Evolutionary conservation across 2,888 invertebrate species (phyloP).

Genomic region (Temnothorax rugatulus): DNA sequence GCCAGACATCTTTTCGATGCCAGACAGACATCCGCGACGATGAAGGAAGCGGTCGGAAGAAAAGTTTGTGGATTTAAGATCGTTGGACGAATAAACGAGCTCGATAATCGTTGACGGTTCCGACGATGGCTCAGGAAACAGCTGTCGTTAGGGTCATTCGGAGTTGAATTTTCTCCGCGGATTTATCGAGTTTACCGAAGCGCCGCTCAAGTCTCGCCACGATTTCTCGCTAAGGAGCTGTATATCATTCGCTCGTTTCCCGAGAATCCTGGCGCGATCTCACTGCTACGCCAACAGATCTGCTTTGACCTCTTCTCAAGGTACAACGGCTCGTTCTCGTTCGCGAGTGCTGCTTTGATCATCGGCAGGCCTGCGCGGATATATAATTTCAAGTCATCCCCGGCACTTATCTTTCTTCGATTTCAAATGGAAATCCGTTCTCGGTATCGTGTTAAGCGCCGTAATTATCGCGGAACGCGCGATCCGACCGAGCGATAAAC

Average conservation of each 20-base stretch:
- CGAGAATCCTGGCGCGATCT: conserved; percentile 59
- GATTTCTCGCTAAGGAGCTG: conserved; percentile 67
- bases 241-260: conserved; percentile 68
- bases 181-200: conserved; percentile 69
- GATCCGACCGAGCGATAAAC: conserved; percentile 28
- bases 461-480: conserved; percentile 58
- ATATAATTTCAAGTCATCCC: conserved; percentile 60
- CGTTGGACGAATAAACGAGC: conserved; percentile 65
- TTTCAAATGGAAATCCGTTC: conserved; percentile 66
- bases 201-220: conserved; percentile 29
- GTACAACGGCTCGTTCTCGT: conserved; percentile 48
- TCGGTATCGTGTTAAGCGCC: conserved; percentile 54
- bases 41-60: conserved; percentile 35
- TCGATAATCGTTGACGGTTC: conserved; percentile 65
- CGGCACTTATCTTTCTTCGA: conserved; percentile 46
- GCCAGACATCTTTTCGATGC: conserved; percentile 43
- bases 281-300: conserved; percentile 56
- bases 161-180: conserved; percentile 54
- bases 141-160: conserved; percentile 65
- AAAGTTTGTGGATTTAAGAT: conserved; percentile 70
- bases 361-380: conserved; percentile 40
- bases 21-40: conserved; percentile 48
- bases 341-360: conserved; percentile 47
- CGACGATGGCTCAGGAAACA: conserved; percentile 64
- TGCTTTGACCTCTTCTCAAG: conserved; percentile 62